Evolutionary conservation across 2,888 invertebrate species (phyloP), one percentile per base, ranked within the genome.

Genomic region (Xanthorhoe designata): DNA sequence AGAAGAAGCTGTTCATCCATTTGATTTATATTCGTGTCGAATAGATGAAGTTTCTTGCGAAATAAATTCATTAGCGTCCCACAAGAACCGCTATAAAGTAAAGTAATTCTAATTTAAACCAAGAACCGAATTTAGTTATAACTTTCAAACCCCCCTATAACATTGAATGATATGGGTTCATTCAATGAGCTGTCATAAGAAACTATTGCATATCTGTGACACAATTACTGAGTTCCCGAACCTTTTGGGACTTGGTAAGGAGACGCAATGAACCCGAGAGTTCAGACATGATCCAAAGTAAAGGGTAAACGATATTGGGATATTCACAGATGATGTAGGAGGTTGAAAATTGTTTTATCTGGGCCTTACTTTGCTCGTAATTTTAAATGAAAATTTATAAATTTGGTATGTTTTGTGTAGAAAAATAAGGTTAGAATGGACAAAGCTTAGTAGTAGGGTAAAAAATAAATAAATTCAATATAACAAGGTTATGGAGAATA

Each of bases 111-210:
- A 42, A 13, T 56, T 53, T 9, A 51, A 59, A 59, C 59, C 38
- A 38, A 17, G 15, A 42, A 29, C 17, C 1, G 35, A 18, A 29
- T 49, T 47, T 32, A 49, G 24, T 9, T 38, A 13, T n/a, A 24
- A 62, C 61, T 32, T 61, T 55, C 61, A 18, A 47, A 35, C 47
- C 56, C 53, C 51, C 45, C 18, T 32, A 52, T 64, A 59, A 59
- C 47, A 67, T 62, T 58, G 63, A 63, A 63, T 63, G 67, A 67
- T 67, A 64, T 67, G 67, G 67, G 67, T 67, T 52, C 56, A 64
- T 64, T 64, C 59, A 67, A 67, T 64, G 60, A 63, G 56, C 67
- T 64, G 67, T 64, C 67, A 57, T 57, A 57, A 57, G 32, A 19
- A 63, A 56, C 60, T 67, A 59, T 63, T 64, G 67, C 63, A 63